These are phyloP conservation scores for Lordiphosa clarofinis DNA, from an alignment of 1,140 invertebrate genomes.

Conservation along the genomic window DNA sequence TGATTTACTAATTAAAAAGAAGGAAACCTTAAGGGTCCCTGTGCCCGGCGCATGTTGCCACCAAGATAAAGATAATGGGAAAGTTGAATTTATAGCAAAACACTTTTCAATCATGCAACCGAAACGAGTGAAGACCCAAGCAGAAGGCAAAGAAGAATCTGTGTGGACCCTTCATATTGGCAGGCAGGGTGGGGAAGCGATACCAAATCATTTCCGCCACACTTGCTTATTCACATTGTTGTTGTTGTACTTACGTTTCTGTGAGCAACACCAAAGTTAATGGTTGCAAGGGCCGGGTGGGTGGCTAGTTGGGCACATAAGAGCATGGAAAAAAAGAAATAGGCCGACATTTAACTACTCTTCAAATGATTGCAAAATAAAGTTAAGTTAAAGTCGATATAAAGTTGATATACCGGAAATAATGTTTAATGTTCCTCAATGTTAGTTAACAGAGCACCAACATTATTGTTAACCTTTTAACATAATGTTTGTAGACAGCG, in stretches of 20 bases:
- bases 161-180: background rate
- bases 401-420: too few species aligned
- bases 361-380: too few species aligned
- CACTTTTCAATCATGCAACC: slow-evolving; percentile 65
- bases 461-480: too few species aligned
- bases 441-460: too few species aligned
- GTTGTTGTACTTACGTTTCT: slow-evolving; percentile 12
- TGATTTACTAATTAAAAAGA: too few species aligned
- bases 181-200: slow-evolving; percentile 5
- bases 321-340: too few species aligned
- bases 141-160: too few species aligned
- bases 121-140: slow-evolving; percentile 21
- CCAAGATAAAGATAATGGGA: slow-evolving; percentile 63
- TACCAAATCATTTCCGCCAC: slow-evolving; percentile 72
- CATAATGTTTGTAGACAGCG: too few species aligned
- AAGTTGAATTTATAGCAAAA: slow-evolving; percentile 67
- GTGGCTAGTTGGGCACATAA: background rate
- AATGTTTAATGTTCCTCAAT: too few species aligned
- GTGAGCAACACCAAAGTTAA: slow-evolving; percentile 39
- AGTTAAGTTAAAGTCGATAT: too few species aligned
- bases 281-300: slow-evolving; percentile 11
- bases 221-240: slow-evolving; percentile 58
- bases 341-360: too few species aligned
- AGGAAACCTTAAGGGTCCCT: too few species aligned
- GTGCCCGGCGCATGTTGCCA: slow-evolving; percentile 39